Base-by-base conservation (phyloP, 92 coral and sea anemone species). In the Meandrina meandrites region DNA sequence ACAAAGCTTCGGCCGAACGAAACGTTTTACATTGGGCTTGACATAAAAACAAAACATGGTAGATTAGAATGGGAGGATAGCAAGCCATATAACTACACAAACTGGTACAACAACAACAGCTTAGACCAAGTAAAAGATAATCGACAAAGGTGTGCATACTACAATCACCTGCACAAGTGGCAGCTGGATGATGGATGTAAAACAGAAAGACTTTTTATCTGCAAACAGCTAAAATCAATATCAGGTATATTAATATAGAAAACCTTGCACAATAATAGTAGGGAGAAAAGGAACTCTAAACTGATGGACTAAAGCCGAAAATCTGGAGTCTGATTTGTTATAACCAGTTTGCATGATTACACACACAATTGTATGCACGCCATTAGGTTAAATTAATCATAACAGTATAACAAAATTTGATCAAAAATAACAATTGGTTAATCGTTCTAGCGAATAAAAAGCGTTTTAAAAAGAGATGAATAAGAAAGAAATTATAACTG, bases 21-120 rank as follows among this genome's bases (percentile, higher is more conserved):
- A 62, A 54, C 87, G 6, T 84, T 84, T 57, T 84, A 54, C 80
- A 57, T 84, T 7, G 87, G 80, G 30, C 57, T 84, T 34, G 24
- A 42, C n/a, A 56, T 10, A 4, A 57, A 34, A 34, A 72, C 8
- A 6, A 73, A 24, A 1, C 12, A 24, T 36, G 31, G 28, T 11
- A 28, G 12, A 18, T 73, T 68, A n/a, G 11, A 2, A 17, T 84
- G 87, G 87, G 40, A 53, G 17, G 34, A 74, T 24, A 17, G 57
- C 0, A 18, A 56, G 32, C 80, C 58, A 8, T 84, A 73, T 16
- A 74, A 84, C 56, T 84, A 84, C 73, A 84, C 87, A 8, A 84
- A 84, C 80, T 84, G 87, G 87, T 84, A 56, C 47, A 22, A 37
- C 17, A 78, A 32, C 48, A 30, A 47, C 40, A 6, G 35, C 76